Evolutionary conservation across 1,140 invertebrate genomes (phyloP), one percentile per base, ranked within the genome.

Genomic region (Penaeus japonicus): DNA sequence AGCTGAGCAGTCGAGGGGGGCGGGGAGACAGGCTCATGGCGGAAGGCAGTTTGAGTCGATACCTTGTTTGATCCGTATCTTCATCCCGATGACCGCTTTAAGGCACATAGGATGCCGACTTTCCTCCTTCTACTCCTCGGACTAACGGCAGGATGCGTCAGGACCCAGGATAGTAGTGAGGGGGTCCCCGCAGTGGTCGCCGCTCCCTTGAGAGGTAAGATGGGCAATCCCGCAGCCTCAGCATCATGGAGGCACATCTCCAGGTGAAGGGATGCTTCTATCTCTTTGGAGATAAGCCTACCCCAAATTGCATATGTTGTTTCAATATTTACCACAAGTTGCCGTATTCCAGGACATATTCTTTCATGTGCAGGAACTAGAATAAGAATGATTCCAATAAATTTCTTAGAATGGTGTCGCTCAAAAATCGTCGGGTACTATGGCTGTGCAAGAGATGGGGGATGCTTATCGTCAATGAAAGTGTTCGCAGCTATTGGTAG

Each of bases 71-170:
- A 88, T 77, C 77, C 80, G 86, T 88, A 88, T 88, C 86, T 88
- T 83, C 81, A 88, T 88, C 86, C 86, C 86, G 86, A 88, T 88
- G 86, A 88, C 86, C 80, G 65, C 86, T 88, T 70, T 75, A 84
- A 88, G 86, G 86, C 80, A 54, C 81, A 75, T 88, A 84, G 86
- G 86, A 88, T 88, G 86, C 81, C 86, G 86, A 83, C 86, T 83
- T 88, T 88, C 81, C 86, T 88, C 86, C 86, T 88, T 83, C 86
- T 88, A 83, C 86, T 88, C 86, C 86, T 88, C 73, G 86, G 86
- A 88, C 81, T 88, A 88, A 83, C 86, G 70, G 81, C 80, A 75
- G 86, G 86, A 88, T 88, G 86, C 70, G 86, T 83, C 62, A 82
- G 80, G 86, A 77, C 86, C 86, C 86, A 83, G 80, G 86, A 83